A percentile compares a stretch with the other conserved stretches of the same genome.
Conservation (phyloP, 2,113 vertebrate genomes). For the Chiloscyllium plagiosum region DNA sequence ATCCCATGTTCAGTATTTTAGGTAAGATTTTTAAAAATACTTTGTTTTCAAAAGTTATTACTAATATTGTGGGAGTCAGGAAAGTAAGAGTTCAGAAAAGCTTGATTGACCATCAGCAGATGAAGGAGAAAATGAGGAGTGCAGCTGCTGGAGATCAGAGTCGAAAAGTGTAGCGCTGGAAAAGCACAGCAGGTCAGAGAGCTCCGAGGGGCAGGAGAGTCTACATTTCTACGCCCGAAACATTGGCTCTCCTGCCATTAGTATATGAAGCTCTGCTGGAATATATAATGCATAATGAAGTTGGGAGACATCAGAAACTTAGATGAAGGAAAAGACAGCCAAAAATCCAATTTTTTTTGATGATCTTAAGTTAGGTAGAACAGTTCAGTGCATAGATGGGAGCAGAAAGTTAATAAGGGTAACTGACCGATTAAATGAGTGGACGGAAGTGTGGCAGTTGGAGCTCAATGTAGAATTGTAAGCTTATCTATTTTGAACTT, state of each 20-base stretch:
- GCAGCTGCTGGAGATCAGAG: too few relatives aligned
- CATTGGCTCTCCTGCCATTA: background rate
- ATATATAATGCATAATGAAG: background rate
- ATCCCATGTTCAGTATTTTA: background rate
- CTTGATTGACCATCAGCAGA: background rate
- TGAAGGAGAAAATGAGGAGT: too few relatives aligned
- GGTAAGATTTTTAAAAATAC: background rate
- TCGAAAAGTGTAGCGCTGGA: too few relatives aligned
- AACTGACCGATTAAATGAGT: background rate
- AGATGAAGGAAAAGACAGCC: background rate
- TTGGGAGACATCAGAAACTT: background rate
- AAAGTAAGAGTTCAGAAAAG: background rate
- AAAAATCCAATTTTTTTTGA: background rate
- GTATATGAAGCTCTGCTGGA: background rate
- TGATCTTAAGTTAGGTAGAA: background rate
- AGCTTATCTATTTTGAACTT: background rate
- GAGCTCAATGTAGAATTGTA: background rate
- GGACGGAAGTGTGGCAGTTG: background rate
- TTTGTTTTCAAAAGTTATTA: background rate
- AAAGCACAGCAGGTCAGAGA: too few relatives aligned
- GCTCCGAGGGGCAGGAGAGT: too few relatives aligned
- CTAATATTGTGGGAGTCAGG: background rate
- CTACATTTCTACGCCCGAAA: too few relatives aligned
- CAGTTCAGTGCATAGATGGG: too few relatives aligned
- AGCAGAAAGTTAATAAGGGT: background rate